Percentiles rank a stretch among this genome's conserved stretches.
Conservation (phyloP, 1,140 invertebrate genomes). For the Acyrthosiphon pisum region DNA sequence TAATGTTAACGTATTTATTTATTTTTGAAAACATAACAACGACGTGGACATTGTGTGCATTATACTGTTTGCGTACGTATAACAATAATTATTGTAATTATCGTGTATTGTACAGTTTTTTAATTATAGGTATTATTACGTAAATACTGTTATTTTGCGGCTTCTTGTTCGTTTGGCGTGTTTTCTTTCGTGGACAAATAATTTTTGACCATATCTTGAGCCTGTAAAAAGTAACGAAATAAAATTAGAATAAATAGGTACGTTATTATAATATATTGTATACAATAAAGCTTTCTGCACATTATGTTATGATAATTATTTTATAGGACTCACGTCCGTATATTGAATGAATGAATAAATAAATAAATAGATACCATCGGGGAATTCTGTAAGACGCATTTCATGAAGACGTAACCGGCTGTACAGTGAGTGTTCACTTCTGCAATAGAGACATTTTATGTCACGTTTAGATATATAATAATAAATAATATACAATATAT, state of each 20-base stretch:
- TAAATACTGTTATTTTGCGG: not conserved
- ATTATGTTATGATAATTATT: too few species aligned
- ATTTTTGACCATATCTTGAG: not conserved
- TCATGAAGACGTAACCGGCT: not conserved
- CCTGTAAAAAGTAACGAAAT: not conserved
- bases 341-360: too few species aligned
- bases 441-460: not conserved
- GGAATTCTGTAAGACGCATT: conserved; percentile 24
- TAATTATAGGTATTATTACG: not conserved
- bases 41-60: not conserved
- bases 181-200: not conserved
- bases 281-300: not conserved
- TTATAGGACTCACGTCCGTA: too few species aligned
- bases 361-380: not conserved
- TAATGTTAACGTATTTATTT: not conserved
- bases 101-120: not conserved
- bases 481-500: too few species aligned
- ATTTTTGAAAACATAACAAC: too few species aligned
- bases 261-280: too few species aligned
- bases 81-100: not conserved
- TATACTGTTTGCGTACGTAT: not conserved
- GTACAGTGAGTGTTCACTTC: conserved; percentile 30
- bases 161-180: not conserved
- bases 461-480: not conserved
- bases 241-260: not conserved